Evolutionary conservation across 2,797 vertebrate species (phyloP).

Genomic region (Peromyscus melanophrys): DNA sequence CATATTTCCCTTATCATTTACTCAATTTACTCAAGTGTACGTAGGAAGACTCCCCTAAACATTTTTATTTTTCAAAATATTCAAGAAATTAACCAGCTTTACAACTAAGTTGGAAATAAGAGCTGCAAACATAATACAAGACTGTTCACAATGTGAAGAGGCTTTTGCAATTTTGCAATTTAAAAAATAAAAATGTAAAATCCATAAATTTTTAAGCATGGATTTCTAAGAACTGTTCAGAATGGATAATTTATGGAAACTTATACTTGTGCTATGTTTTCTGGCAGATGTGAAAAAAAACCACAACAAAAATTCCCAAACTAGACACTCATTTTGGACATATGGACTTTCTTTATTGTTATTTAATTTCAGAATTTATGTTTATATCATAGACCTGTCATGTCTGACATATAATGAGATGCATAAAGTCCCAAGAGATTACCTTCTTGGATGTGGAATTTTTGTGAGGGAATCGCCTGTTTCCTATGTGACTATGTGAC

Average conservation of each 20-base stretch:
- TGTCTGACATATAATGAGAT: not conserved
- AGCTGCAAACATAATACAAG: not conserved
- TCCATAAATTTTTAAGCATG: conserved; percentile 13
- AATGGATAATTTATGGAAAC: conserved; percentile 35
- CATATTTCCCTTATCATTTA: not conserved
- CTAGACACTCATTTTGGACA: not conserved
- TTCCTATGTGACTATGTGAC: not conserved
- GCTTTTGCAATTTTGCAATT: not conserved
- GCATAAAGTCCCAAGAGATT: not conserved
- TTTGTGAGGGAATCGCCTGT: not conserved
- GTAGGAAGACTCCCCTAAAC: not conserved
- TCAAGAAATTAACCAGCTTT: not conserved
- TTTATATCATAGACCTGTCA: not conserved
- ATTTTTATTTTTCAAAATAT: conserved; percentile 28
- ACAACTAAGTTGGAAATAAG: not conserved
- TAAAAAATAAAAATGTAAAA: not conserved
- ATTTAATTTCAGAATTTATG: not conserved
- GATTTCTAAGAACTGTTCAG: conserved; percentile 5
- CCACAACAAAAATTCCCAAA: not conserved
- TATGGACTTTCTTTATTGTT: conserved; percentile 6
- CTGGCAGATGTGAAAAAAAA: not conserved
- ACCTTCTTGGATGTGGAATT: not conserved
- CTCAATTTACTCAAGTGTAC: not conserved
- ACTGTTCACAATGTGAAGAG: not conserved
- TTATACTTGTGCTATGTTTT: not conserved